phyloP scores from a whole-genome alignment of 2,797 vertebrate species.

The Zenarchopterus dispar region DNA sequence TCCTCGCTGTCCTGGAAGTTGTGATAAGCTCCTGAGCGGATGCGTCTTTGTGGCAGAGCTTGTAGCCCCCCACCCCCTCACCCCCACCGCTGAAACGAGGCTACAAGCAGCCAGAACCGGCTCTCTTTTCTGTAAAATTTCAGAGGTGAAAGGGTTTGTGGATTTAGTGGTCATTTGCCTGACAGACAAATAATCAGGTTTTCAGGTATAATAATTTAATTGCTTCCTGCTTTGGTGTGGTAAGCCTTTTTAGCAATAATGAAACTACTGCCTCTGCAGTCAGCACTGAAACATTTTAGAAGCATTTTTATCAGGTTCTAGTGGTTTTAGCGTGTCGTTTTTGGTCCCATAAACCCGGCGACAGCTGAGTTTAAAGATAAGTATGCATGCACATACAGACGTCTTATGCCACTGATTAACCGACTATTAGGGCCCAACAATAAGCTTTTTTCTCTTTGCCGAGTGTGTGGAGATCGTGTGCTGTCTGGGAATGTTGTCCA shows the following conservation, averaged over 20 bases:
- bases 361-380: neutral
- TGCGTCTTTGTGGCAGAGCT: constrained; percentile 12
- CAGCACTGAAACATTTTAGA: too few relatives aligned
- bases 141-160: constrained; percentile 5
- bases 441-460: constrained; percentile 14
- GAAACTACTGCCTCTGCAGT: too few relatives aligned
- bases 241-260: too few relatives aligned
- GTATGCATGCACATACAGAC: neutral
- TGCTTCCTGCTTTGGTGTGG: neutral
- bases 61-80: constrained; percentile 12
- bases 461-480: constrained; percentile 18
- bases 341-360: neutral
- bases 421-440: constrained; percentile 8
- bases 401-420: constrained; percentile 7
- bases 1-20: constrained; percentile 20
- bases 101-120: neutral
- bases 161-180: constrained; percentile 1
- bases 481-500: constrained; percentile 28
- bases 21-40: constrained; percentile 30
- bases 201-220: neutral
- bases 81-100: constrained; percentile 7
- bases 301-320: neutral
- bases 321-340: too few relatives aligned
- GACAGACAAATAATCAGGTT: constrained; percentile 2
- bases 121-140: too few relatives aligned